phyloP scores from a whole-genome alignment of 2,113 vertebrate species.

The Rafetus swinhoei region DNA sequence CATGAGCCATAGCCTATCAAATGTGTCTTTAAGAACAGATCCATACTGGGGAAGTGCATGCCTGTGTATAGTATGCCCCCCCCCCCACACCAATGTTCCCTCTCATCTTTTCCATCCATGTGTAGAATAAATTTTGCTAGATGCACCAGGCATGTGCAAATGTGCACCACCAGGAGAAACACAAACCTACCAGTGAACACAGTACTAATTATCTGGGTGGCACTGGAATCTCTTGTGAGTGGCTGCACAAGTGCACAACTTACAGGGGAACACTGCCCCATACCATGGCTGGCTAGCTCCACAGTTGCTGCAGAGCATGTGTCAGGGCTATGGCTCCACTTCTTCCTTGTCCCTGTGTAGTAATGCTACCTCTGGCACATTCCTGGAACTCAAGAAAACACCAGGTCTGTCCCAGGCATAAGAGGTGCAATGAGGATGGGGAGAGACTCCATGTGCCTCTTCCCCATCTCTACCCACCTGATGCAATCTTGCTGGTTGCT shows the following conservation, averaged over 20 bases:
- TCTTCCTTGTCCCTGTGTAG: background rate
- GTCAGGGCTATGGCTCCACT: background rate
- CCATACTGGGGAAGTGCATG: background rate
- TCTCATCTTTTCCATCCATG: too few species aligned
- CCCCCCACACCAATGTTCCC: too few species aligned
- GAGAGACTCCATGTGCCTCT: background rate
- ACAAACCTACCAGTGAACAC: too few species aligned
- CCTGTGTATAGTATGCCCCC: background rate
- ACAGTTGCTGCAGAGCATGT: background rate
- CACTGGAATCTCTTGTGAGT: too few species aligned
- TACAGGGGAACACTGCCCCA: fast-evolving
- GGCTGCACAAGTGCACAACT: too few species aligned
- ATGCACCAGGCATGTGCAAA: too few species aligned
- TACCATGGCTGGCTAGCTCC: background rate
- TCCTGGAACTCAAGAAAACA: background rate
- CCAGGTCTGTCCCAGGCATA: background rate
- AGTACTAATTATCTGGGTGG: too few species aligned
- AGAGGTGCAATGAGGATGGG: background rate
- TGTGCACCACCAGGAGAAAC: too few species aligned
- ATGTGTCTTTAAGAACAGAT: background rate
- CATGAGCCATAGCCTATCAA: conserved; percentile 41
- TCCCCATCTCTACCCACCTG: background rate
- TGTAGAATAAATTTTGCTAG: too few species aligned
- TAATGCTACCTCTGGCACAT: fast-evolving
- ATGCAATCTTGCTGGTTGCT: background rate